Conservation (phyloP, 2,888 invertebrate species). For the Subacronicta megacephala region DNA sequence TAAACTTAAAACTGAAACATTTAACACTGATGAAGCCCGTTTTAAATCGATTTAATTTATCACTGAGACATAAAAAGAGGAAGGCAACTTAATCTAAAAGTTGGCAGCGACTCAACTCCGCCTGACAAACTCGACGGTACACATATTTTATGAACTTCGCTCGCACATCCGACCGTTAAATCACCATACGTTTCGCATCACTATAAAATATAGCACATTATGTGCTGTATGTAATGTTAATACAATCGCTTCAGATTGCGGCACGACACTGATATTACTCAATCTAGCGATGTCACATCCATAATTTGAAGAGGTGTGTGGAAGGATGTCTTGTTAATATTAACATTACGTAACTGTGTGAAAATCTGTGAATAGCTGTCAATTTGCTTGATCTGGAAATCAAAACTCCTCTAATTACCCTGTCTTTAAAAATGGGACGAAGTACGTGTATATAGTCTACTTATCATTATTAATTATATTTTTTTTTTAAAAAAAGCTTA, state of each 20-base stretch:
- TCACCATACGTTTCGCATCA: neutral
- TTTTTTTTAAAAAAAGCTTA: too few relatives aligned
- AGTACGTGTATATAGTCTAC: too few relatives aligned
- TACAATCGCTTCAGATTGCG: neutral
- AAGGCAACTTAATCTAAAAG: neutral
- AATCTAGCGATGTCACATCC: too few relatives aligned
- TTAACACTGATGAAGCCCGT: neutral
- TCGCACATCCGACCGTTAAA: neutral
- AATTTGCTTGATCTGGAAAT: too few relatives aligned
- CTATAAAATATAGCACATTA: neutral
- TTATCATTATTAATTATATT: too few relatives aligned
- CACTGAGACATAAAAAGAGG: slow-evolving; percentile 1
- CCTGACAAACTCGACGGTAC: too few relatives aligned
- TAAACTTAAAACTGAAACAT: neutral
- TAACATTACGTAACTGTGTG: too few relatives aligned
- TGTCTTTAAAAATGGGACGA: too few relatives aligned
- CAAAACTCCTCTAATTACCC: too few relatives aligned
- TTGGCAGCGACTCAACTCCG: neutral
- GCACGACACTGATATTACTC: neutral
- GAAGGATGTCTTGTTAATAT: too few relatives aligned
- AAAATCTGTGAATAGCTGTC: too few relatives aligned
- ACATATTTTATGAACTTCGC: neutral
- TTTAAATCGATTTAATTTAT: neutral
- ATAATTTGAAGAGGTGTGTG: too few relatives aligned
- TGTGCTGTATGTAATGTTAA: neutral